Evolutionary conservation across 2,113 vertebrate species (phyloP).

Genomic region (Chlamydotis undulata): DNA sequence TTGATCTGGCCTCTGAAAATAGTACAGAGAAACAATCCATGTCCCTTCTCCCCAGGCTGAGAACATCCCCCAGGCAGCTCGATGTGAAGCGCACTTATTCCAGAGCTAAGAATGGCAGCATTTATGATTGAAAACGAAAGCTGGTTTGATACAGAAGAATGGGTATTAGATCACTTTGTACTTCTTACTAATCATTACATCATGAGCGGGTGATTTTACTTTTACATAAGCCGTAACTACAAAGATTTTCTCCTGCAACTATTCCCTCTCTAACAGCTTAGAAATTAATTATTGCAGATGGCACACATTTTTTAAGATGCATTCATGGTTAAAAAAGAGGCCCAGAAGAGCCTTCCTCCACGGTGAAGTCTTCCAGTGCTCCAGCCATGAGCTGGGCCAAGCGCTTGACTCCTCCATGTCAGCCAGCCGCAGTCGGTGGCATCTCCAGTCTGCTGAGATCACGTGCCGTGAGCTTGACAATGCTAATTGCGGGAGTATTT

Average conservation of each 20-base stretch:
- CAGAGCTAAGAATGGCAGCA: constrained; percentile 14
- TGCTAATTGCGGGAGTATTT: neutral
- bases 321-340: neutral
- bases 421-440: neutral
- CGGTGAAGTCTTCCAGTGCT: no score
- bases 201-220: neutral
- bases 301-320: neutral
- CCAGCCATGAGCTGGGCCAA: neutral
- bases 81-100: neutral
- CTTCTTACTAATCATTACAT: constrained; percentile 1
- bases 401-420: neutral
- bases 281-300: neutral
- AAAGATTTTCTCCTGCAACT: neutral
- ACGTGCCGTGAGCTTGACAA: neutral
- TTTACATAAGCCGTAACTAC: neutral
- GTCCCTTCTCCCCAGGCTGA: neutral
- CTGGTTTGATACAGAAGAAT: neutral
- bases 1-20: neutral
- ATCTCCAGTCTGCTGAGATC: neutral
- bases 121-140: constrained; percentile 42
- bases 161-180: neutral
- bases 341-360: neutral
- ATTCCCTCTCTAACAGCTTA: neutral
- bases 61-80: neutral
- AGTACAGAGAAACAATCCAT: neutral